Base-by-base conservation (phyloP, 2,797 vertebrate genomes). In the Paratrypauchen microcephalus region DNA sequence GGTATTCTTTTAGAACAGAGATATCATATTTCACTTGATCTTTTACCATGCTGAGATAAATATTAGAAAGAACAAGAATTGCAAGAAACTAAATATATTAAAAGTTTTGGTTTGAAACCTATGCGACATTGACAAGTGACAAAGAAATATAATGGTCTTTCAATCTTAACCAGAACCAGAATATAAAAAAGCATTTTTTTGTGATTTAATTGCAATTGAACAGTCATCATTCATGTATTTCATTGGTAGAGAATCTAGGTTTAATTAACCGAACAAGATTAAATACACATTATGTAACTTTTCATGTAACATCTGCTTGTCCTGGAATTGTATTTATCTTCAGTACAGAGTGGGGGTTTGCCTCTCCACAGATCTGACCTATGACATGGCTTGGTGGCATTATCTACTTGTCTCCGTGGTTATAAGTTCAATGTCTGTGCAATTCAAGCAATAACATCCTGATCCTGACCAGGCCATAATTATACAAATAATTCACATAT, bases 61-160 rank as follows among this genome's bases (percentile, higher is more conserved):
- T 45, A 21, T 54, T n/a, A 54, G 1, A 54, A 54, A 54, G 9
- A 7, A n/a, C n/a, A 8, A n/a, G 50, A 3, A 54, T 54, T 21
- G 50, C 4, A 45, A 45, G 41, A 45, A 45, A 54, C 19, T 8
- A 21, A 54, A 9, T 21, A 13, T 18, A 47, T 47, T 13, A 6
- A 16, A 50, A n/a, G 41, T 45, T 26, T 26, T 24, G 5, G 80
- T 80, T 48, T 87, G 87, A 88, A 89, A 83, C 1, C 24, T 24
- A 6, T 21, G 21, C 52, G 23, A 55, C 21, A 55, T 24, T 21
- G 12, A 45, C 41, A 45, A 45, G 52, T 26, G 26, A 28, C 3
- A 16, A 26, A 24, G 3, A 57, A 57, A 26, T 28, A 24, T 12
- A 57, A 16, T 11, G 8, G 8, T 41, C 39, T 41, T 41, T 41